Conservation (phyloP, 1,140 invertebrate species). For the Drosophila tani region DNA sequence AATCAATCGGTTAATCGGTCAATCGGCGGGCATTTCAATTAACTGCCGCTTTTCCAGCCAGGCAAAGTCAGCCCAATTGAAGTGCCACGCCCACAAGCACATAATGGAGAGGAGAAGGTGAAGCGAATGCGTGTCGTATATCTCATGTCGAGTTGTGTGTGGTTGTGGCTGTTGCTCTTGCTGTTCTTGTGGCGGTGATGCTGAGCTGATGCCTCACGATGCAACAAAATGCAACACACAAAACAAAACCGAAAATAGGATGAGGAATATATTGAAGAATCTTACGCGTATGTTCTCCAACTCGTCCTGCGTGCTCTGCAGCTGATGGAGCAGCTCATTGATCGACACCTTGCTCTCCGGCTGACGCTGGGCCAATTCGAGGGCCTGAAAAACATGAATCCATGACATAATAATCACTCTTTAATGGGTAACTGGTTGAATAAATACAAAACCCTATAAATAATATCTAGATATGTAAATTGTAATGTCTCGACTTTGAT, state of each 20-base stretch:
- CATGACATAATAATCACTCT: not conserved
- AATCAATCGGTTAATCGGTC: not conserved
- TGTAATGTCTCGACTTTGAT: not conserved
- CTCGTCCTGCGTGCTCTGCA: conserved; percentile 92
- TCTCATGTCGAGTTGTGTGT: conserved; percentile 34
- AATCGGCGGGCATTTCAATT: conserved; percentile 68
- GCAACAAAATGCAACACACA: conserved; percentile 85
- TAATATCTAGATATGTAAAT: not conserved
- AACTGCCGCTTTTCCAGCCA: conserved; percentile 71
- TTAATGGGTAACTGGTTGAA: too few species aligned
- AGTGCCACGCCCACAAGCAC: conserved; percentile 50
- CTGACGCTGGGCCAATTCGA: conserved; percentile 87
- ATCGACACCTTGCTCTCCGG: conserved; percentile 89
- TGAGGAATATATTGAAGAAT: conserved; percentile 84
- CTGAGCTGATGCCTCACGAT: conserved; percentile 61
- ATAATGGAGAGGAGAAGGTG: conserved; percentile 27
- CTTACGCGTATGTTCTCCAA: conserved; percentile 93
- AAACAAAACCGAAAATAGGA: conserved; percentile 83
- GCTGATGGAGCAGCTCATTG: conserved; percentile 91
- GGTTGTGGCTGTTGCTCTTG: conserved; percentile 19
- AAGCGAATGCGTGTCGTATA: conserved; percentile 52
- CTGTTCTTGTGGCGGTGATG: conserved; percentile 20
- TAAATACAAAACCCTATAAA: not conserved
- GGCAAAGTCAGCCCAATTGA: conserved; percentile 74
- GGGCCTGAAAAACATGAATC: conserved; percentile 85